Evolutionary conservation across 2,113 vertebrate species (phyloP).

Genomic region (Lophochroa leadbeateri): DNA sequence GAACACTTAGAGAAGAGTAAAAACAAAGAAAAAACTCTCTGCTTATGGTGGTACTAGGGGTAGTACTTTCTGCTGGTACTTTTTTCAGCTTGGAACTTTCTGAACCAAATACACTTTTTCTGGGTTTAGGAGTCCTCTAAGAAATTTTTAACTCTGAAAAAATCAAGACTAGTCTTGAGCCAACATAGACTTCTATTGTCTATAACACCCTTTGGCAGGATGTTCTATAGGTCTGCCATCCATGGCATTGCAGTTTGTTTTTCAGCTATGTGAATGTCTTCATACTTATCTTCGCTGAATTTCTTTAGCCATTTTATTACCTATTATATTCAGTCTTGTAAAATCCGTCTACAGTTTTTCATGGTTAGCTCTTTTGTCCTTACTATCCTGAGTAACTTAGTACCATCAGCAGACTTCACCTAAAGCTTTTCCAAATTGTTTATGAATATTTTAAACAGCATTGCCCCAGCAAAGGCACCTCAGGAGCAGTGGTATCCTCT

Average conservation of each 20-base stretch:
- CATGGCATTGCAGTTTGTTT: neutral
- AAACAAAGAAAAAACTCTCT: neutral
- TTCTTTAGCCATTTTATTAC: conserved; percentile 57
- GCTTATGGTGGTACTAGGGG: neutral
- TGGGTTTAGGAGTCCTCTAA: neutral
- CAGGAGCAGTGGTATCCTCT: neutral
- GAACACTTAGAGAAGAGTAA: neutral
- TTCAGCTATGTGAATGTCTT: neutral
- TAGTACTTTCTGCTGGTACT: neutral
- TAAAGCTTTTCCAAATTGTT: conserved; percentile 11
- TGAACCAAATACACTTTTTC: neutral
- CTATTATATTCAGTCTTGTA: conserved; percentile 43
- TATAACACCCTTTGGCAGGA: neutral
- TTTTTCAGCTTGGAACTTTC: neutral
- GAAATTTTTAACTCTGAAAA: neutral
- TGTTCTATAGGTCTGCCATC: neutral
- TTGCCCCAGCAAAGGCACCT: neutral
- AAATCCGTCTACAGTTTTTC: conserved; percentile 43
- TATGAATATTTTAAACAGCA: neutral
- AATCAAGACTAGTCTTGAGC: neutral
- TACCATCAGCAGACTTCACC: neutral
- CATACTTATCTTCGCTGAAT: neutral
- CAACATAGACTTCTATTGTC: neutral
- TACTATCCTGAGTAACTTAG: neutral
- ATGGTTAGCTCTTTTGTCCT: conserved; percentile 46